Percentiles rank a stretch among this genome's conserved stretches.
Evolutionary conservation across 2,797 vertebrate species (phyloP).

Genomic region (Megaceryle alcyon): DNA sequence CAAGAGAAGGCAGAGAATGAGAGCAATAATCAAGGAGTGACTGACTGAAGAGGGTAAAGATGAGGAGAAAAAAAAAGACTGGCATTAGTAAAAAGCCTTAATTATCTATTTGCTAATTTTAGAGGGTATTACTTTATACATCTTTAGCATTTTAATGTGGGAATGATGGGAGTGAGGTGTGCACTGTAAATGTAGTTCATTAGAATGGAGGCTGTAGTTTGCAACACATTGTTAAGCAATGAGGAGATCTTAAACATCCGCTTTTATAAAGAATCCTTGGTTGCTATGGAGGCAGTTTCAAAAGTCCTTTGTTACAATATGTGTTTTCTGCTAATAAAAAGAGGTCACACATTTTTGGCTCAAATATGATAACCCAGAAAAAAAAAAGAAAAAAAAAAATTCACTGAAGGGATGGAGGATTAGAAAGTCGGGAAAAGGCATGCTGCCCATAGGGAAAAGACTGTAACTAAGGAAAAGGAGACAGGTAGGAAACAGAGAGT

Average conservation of each 20-base stretch:
- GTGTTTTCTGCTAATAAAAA: slow-evolving; percentile 30
- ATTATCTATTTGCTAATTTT: background rate
- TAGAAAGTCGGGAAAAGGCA: background rate
- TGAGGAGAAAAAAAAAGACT: background rate
- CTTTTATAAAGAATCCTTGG: slow-evolving; percentile 42
- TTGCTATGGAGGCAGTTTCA: slow-evolving; percentile 64
- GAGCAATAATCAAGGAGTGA: background rate
- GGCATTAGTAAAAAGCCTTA: background rate
- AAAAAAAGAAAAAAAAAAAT: background rate
- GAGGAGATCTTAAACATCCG: slow-evolving; percentile 21
- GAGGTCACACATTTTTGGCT: background rate
- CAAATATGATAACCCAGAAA: slow-evolving; percentile 14
- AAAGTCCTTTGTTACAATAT: slow-evolving; percentile 54
- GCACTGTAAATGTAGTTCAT: background rate
- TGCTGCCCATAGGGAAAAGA: background rate
- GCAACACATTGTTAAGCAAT: slow-evolving; percentile 15
- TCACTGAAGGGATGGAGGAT: background rate
- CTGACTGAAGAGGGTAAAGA: background rate
- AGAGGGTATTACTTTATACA: background rate
- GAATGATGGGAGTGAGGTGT: background rate
- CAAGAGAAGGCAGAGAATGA: background rate
- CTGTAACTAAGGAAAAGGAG: background rate
- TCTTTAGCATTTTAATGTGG: background rate
- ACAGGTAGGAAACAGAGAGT: background rate
- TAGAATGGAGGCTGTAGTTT: background rate